Evolutionary conservation across 2,888 invertebrate genomes (phyloP), one percentile per base, ranked within the genome.

Genomic region (Melangyna quadrimaculata): DNA sequence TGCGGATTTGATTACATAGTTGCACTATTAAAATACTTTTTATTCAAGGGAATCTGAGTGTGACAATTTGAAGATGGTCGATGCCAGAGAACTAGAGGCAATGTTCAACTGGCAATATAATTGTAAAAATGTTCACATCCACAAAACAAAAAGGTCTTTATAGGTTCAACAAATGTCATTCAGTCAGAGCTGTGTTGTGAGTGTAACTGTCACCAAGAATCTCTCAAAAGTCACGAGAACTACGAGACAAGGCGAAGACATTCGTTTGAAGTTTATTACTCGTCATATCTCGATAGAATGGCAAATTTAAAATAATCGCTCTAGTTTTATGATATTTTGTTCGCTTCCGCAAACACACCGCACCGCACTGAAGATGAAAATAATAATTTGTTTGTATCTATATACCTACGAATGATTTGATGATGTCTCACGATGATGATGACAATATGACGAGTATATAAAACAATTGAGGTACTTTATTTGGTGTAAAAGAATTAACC

Each of bases 181-280:
- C 73, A 51, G 67, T 65, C 43, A 57, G 22, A 32, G 32, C 29
- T n/a, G 24, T 12, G 22, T 6, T n/a, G 8, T 22, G 6, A 8
- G 3, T 48, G 24, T 71, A 57, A 79, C 79, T 79, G 72, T 43
- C 35, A 35, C 48, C 48, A 53, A 35, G 72, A 69, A 75, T 63
- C 69, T n/a, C n/a, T n/a, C n/a, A n/a, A n/a, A 55, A 83, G 65
- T 61, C 51, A 65, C 69, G 75, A 69, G 53, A 65, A 53, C 22
- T 51, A 59, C 35, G 43, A 61, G 72, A 29, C 48, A 37, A 45
- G 43, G 22, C 37, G 51, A 57, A 37, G 59, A 53, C n/a, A 72
- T 57, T 55, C 48, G 77, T 84, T 63, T 75, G 75, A 80, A 69
- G 72, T 84, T 84, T 72, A 84, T 77, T 77, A 19, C 53, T 69